Evolutionary conservation across 1,140 invertebrate genomes (phyloP), one percentile per base, ranked within the genome.

Genomic region (Papilio aristodemus): DNA sequence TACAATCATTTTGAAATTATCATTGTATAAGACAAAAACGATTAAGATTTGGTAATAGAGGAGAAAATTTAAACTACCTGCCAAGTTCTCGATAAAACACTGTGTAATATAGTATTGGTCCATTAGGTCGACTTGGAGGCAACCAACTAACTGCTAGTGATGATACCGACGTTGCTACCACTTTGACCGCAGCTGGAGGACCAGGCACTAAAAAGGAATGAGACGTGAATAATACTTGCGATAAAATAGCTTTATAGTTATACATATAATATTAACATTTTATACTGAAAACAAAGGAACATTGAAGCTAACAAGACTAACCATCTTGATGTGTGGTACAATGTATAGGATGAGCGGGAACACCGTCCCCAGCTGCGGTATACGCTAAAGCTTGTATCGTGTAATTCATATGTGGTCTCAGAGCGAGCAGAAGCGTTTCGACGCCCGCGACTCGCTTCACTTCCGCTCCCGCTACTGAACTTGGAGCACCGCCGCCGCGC

Each of bases 71-170:
- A 17, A 72, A 14, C 68, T 70, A 91, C 90, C 87, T 88, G 57
- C 94, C 94, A 68, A 94, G 92, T 84, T 95, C 94, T 66, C 93
- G 91, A 71, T 93, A 94, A 87, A 97, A 97, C 7, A 98, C 93
- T n/a, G 95, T 97, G 77, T 97, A 98, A 80, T 96, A 95, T 1
- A 94, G 93, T 46, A 98, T 94, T 59, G 94, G 93, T 36, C 97
- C 97, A 85, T 97, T 98, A 0, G 95, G 94, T 75, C 96, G 93
- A 59, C 92, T 90, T 11, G 97, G 97, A 43, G 95, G 94, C 54
- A 96, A 92, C 97, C 97, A 98, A 50, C 96, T 95, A 9, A 97
- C 94, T 36, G 97, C 92, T 79, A 98, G 94, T 64, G 95, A 95
- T 69, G 95, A 95, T 3, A 94, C 93, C 22, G 96, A 95, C 60